These are phyloP conservation scores for Ceratoteleas bidentatus DNA, from an alignment of 1,140 invertebrate genomes.

Conservation along the genomic window DNA sequence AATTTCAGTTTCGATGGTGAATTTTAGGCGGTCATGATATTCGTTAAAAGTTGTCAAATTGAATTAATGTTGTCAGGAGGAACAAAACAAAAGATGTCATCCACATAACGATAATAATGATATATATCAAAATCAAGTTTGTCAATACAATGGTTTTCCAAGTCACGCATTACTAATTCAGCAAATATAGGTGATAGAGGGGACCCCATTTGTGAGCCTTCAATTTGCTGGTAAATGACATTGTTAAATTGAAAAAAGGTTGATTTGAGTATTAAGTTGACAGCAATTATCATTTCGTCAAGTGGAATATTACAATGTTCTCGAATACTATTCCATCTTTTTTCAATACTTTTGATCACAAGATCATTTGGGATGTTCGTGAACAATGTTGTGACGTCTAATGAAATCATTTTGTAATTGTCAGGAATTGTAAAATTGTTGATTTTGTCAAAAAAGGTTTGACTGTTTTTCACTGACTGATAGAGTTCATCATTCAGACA, in stretches of 20 bases:
- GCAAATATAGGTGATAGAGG: constrained; percentile 6
- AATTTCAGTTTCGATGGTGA: not conserved
- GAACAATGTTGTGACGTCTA: not conserved
- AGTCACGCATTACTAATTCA: constrained; percentile 14
- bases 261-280: not conserved
- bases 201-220: constrained; percentile 11
- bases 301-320: not conserved
- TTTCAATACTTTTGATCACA: constrained; percentile 1
- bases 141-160: constrained; percentile 2
- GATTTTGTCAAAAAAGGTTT: not conserved
- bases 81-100: constrained; percentile 3
- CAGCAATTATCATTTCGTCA: not conserved
- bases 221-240: constrained; percentile 13
- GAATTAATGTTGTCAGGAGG: not conserved
- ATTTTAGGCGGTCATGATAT: not conserved
- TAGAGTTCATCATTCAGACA: not conserved
- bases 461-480: not conserved
- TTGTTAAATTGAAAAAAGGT: constrained; percentile 6
- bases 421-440: not conserved
- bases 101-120: not conserved
- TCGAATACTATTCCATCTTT: constrained; percentile 1
- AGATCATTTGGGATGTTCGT: not conserved
- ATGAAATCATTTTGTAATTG: not conserved
- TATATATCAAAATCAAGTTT: not conserved
- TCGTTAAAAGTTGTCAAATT: not conserved